Evolutionary conservation across 2,113 vertebrate genomes (phyloP).

Genomic region (Heterocephalus glaber): DNA sequence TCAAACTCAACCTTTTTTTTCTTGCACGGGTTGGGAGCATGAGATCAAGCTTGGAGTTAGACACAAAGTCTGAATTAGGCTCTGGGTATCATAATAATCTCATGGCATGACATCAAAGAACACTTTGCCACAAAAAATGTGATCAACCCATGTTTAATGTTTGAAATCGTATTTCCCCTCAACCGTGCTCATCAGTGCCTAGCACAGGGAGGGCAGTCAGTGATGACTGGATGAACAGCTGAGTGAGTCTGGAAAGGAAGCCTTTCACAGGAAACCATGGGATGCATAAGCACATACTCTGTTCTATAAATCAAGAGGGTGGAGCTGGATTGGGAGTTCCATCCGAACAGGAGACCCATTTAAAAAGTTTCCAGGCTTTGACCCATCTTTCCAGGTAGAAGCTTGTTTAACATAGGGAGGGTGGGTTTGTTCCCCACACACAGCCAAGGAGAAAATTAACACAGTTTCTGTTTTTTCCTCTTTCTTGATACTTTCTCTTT

Average conservation of each 20-base stretch:
- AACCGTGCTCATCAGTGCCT: background rate
- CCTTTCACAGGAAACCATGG: background rate
- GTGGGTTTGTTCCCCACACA: background rate
- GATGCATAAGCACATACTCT: background rate
- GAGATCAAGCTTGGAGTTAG: background rate
- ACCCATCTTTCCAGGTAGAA: background rate
- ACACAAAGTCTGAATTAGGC: background rate
- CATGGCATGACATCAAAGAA: background rate
- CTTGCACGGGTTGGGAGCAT: background rate
- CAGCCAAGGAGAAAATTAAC: background rate
- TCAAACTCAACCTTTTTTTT: background rate
- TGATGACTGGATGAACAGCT: fast-evolving
- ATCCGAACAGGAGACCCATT: background rate
- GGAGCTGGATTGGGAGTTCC: background rate
- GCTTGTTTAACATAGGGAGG: background rate
- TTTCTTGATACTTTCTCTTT: no score
- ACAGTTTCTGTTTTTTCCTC: no score
- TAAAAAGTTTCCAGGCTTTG: background rate
- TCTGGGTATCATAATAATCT: background rate
- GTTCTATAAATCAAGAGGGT: no score
- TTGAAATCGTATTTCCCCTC: background rate
- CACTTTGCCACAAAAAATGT: background rate
- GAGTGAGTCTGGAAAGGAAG: fast-evolving
- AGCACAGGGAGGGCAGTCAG: background rate
- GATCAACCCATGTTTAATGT: background rate